These are phyloP conservation scores for Chloropsis hardwickii DNA, from an alignment of 2,113 vertebrate species.

Conservation along the genomic window DNA sequence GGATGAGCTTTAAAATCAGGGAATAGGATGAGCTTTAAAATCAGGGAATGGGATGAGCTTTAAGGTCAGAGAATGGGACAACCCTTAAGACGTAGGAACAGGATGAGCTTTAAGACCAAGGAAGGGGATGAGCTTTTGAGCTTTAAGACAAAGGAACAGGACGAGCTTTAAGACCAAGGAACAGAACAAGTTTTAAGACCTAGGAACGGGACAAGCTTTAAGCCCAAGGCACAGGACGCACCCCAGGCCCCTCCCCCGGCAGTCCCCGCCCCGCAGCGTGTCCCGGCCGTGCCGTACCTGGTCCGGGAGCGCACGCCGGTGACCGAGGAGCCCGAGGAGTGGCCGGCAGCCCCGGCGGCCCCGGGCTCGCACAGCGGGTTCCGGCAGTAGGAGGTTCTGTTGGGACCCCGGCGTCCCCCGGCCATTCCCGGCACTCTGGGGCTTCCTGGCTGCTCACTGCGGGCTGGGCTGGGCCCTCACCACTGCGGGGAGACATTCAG, in stretches of 20 bases:
- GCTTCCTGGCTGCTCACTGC: not conserved
- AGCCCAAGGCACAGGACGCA: fast-evolving
- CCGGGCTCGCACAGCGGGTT: slow-evolving; percentile 88
- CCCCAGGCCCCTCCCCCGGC: no score
- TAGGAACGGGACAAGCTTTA: not conserved
- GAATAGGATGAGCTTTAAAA: fast-evolving
- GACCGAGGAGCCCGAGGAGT: slow-evolving; percentile 85
- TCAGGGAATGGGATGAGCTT: fast-evolving
- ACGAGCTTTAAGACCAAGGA: no score
- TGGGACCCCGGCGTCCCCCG: slow-evolving; percentile 93
- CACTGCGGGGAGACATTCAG: not conserved
- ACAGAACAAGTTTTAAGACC: no score
- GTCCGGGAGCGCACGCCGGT: slow-evolving; percentile 90
- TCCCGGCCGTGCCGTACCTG: slow-evolving; percentile 68
- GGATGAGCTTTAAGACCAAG: no score
- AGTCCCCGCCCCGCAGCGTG: no score
- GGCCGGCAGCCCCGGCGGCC: slow-evolving; percentile 80
- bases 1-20: fast-evolving
- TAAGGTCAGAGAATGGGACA: fast-evolving
- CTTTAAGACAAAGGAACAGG: no score
- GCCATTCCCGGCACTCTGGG: slow-evolving; percentile 71
- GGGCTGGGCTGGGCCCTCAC: not conserved
- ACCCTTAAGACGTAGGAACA: no score
- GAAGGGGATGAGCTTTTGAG: no score
- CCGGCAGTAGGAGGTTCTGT: slow-evolving; percentile 91